Base-by-base conservation (phyloP, 2,113 vertebrate species). In the Xenopus laevis region DNA sequence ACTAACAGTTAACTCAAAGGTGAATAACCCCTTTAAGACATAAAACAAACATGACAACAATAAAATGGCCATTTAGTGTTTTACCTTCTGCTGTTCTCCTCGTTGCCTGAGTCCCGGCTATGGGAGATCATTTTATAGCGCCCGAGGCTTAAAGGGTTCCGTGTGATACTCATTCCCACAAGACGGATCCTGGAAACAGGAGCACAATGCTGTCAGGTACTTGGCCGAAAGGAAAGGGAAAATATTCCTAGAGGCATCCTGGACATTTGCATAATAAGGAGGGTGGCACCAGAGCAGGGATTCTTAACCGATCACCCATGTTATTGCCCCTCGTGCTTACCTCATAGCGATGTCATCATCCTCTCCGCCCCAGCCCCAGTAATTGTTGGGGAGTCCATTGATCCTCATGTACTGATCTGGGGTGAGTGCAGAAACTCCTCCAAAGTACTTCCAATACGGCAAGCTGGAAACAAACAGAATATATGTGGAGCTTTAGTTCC, bases 321-420 rank as follows among this genome's bases (percentile, higher is more conserved):
- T 40, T 40, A 40, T 9, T 40, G 33, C 33, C 33, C 5, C 33
- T 40, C 33, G 1, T 40, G 33, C 63, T 23, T 85, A 90, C 89
- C 89, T 89, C 68, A 81, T 68, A 62, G 85, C 85, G 53, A 91
- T 88, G 76, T 91, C 88, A 0, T 91, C 88, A 12, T 83, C 78
- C 82, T 89, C 88, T 73, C 83, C 86, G 52, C 79, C 81, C 1
- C 78, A 80, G 0, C 81, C 88, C 89, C 89, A 90, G 78, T 87
- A 91, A 0, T 86, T 88, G 65, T 91, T 91, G 72, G 89, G 87
- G 80, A 91, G 89, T 10, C 89, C 89, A 63, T 91, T 91, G 21
- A 91, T 91, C 84, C 84, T 89, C 85, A 87, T 84, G 78, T 89
- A 91, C 40, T 91, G 88, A 33, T 89, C 87, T 52, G 89, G 88